Base-by-base conservation (phyloP, 1,140 invertebrate genomes). In the Parapsyche elsis region DNA sequence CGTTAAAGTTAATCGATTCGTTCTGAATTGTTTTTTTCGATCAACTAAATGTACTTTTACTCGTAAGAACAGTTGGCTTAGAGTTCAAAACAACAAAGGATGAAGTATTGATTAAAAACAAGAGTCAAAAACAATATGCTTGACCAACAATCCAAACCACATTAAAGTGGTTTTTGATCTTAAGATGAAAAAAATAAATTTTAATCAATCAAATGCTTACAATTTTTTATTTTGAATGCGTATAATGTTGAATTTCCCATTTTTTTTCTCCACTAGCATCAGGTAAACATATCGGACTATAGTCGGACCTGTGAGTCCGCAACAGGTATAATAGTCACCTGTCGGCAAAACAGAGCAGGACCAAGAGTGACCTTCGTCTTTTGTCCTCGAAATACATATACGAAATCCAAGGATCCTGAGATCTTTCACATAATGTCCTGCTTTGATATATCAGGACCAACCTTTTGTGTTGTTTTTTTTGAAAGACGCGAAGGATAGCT, bases 321-420 rank as follows among this genome's bases (percentile, higher is more conserved):
- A 19, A 49, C 81, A 82, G 81, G 81, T 82, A 82, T 78, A 76
- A n/a, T 12, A 78, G 38, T 82, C 81, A 82, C 81, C 81, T 82
- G 81, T 82, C 77, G 61, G 67, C 38, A 16, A 80, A 46, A 16
- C 26, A 59, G 23, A 19, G 30, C 64, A 67, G 24, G 64, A 67
- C 12, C 64, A 46, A n/a, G 23, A 78, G n/a, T 80, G 81, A 82
- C 81, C 81, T 81, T 78, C 77, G 46, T 71, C 76, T 67, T 61
- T 61, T 74, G 75, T 80, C 79, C 75, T 10, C 57, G 57, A 16
- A 45, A 24, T 16, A n/a, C n/a, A n/a, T n/a, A 44, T 59, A 59
- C 24, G 64, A 77, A 59, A 82, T 82, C 80, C 76, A 82, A 82
- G 76, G 81, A 71, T 75, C 49, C 16, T 53, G 10, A 14, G 49